Evolutionary conservation across 2,888 invertebrate genomes (phyloP), one percentile per base, ranked within the genome.

Genomic region (Drosophila rellima): DNA sequence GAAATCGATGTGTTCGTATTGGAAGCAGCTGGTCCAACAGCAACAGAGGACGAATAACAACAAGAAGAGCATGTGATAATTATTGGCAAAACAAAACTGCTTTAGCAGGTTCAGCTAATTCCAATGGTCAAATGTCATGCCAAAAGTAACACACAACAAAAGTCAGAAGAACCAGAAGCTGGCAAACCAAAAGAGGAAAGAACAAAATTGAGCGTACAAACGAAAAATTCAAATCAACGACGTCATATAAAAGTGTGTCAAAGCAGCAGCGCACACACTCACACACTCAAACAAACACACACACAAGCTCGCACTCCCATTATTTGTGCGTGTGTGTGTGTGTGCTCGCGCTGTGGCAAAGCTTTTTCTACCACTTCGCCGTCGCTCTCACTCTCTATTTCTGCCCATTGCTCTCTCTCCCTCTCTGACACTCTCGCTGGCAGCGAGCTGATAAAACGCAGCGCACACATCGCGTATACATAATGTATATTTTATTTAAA

Each of bases 171-270:
- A 55, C 17, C 11, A 45, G 60, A 62, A 59, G 57, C 71, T 70
- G 47, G 61, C 66, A 70, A 68, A 66, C 39, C 62, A 42, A 66
- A 56, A 66, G 44, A 63, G 63, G 59, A 70, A 69, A 42, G 44
- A 82, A 77, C 72, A 65, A 63, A 70, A 57, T 60, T 66, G 68
- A 85, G 72, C 60, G 85, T 66, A 68, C 56, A 64, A 77, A 79
- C 73, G 74, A 74, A 76, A 85, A 78, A 76, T 83, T 88, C 60
- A 83, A 83, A 83, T 74, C 85, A 84, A 90, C 91, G 82, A 91
- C 91, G 91, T 91, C 90, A 90, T 83, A 82, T 82, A 80, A 90
- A 90, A 90, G 82, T 90, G 90, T 90, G 90, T 91, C 90, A 90
- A 88, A 90, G 90, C 82, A 87, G 85, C 80, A 74, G 62, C 59